Conservation (phyloP, 2,888 invertebrate species). For the Malthinus seriepunctatus region DNA sequence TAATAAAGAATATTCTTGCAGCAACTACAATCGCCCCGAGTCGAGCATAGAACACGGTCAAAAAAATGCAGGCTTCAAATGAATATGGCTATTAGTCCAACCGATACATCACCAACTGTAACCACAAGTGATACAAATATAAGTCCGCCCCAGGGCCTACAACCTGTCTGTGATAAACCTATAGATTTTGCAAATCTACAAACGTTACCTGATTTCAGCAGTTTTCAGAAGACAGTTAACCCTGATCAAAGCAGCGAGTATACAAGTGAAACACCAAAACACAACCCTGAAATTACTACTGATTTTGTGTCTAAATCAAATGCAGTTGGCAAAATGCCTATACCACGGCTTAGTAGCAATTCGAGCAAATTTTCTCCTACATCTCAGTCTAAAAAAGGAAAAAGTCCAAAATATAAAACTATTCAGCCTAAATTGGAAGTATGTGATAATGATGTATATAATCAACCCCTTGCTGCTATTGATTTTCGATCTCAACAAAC, state of each 20-base stretch:
- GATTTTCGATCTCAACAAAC: constrained; percentile 51
- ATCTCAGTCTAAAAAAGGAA: constrained; percentile 32
- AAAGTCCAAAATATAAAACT: constrained; percentile 56
- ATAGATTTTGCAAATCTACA: constrained; percentile 47
- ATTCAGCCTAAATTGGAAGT: constrained; percentile 57
- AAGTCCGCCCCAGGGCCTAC: constrained; percentile 48
- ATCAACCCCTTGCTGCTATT: constrained; percentile 42
- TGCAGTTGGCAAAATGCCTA: constrained; percentile 42
- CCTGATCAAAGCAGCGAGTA: constrained; percentile 30
- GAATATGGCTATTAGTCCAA: constrained; percentile 14
- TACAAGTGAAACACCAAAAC: constrained; percentile 20
- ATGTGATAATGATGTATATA: constrained; percentile 54
- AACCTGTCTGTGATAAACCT: constrained; percentile 53
- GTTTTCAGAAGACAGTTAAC: constrained; percentile 50
- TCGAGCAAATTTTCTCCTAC: constrained; percentile 36
- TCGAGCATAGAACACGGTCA: constrained; percentile 35
- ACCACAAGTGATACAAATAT: constrained; percentile 49
- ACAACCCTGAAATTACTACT: constrained; percentile 14
- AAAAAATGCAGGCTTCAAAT: constrained; percentile 33
- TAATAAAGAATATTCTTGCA: not conserved
- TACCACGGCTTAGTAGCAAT: constrained; percentile 44
- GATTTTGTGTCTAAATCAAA: constrained; percentile 18
- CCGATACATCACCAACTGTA: constrained; percentile 45
- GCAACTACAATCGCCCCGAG: constrained; percentile 30
- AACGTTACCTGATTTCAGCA: constrained; percentile 56